Percentiles rank a stretch among this genome's conserved stretches.
Evolutionary conservation across 2,888 invertebrate genomes (phyloP).

Genomic region (Napeogenes sylphis): DNA sequence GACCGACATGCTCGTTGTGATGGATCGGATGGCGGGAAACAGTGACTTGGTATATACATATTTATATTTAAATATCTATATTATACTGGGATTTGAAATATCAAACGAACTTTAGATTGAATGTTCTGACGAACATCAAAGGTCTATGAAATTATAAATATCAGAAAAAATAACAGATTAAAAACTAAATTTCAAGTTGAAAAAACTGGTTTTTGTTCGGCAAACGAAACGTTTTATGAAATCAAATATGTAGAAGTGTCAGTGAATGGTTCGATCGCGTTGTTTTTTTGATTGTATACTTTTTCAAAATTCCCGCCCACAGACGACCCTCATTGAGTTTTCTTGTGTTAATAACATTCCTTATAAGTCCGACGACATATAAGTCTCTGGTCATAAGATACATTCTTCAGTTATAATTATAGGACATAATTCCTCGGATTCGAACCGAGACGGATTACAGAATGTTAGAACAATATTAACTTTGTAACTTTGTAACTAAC

Average conservation of each 20-base stretch:
- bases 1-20: constrained; percentile 53
- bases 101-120: not conserved
- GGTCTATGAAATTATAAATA: too few species aligned
- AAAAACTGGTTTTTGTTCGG: too few species aligned
- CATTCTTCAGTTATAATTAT: constrained; percentile 21
- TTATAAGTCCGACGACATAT: not conserved
- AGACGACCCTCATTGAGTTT: not conserved
- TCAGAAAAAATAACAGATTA: too few species aligned
- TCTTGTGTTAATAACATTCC: not conserved
- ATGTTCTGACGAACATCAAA: too few species aligned
- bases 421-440: constrained; percentile 17
- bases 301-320: too few species aligned
- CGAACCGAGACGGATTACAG: constrained; percentile 10
- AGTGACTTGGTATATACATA: constrained; percentile 21
- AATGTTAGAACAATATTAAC: constrained; percentile 6
- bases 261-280: too few species aligned
- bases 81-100: constrained; percentile 21
- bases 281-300: too few species aligned
- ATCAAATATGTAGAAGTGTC: too few species aligned
- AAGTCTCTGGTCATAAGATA: constrained; percentile 13
- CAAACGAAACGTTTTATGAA: too few species aligned
- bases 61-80: constrained; percentile 33
- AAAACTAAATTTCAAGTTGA: too few species aligned
- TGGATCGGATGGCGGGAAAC: constrained; percentile 40
- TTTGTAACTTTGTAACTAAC: not conserved